phyloP scores from a whole-genome alignment of 2,888 invertebrate genomes.

The Tenthredo scrophulariae region DNA sequence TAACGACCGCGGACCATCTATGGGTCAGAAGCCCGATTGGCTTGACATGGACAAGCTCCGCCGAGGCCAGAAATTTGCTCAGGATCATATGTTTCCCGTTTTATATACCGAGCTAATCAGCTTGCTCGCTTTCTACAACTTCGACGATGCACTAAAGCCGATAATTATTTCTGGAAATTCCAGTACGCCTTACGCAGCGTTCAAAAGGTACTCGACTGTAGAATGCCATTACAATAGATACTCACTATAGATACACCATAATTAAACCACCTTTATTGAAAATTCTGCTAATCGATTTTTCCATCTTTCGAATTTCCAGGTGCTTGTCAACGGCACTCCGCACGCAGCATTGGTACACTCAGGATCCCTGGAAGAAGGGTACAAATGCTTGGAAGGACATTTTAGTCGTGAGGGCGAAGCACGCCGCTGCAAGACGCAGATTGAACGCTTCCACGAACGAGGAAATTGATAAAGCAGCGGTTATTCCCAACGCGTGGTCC shows the following conservation, averaged over 20 bases:
- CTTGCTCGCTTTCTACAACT: slow-evolving; percentile 76
- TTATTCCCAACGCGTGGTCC: slow-evolving; percentile 63
- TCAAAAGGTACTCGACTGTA: slow-evolving; percentile 66
- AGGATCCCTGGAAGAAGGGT: slow-evolving; percentile 78
- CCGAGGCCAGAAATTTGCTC: slow-evolving; percentile 78
- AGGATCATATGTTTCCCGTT: slow-evolving; percentile 73
- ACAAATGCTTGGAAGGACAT: slow-evolving; percentile 78
- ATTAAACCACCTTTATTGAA: background rate
- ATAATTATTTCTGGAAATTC: slow-evolving; percentile 79
- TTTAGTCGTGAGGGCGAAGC: slow-evolving; percentile 76
- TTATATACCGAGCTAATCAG: slow-evolving; percentile 74
- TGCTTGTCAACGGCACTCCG: slow-evolving; percentile 62
- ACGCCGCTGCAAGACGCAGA: slow-evolving; percentile 71
- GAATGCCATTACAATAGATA: background rate
- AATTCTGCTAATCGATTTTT: background rate
- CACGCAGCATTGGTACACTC: slow-evolving; percentile 79
- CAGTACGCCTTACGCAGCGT: slow-evolving; percentile 77
- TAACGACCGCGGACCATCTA: slow-evolving; percentile 64
- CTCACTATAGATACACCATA: background rate
- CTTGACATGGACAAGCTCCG: slow-evolving; percentile 77
- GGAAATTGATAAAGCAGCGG: slow-evolving; percentile 61
- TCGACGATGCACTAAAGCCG: slow-evolving; percentile 75
- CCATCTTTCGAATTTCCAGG: background rate
- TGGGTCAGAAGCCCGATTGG: slow-evolving; percentile 74
- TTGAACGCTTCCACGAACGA: slow-evolving; percentile 62